These are phyloP conservation scores for Scyliorhinus canicula DNA, from an alignment of 2,797 vertebrate species.

Conservation along the genomic window DNA sequence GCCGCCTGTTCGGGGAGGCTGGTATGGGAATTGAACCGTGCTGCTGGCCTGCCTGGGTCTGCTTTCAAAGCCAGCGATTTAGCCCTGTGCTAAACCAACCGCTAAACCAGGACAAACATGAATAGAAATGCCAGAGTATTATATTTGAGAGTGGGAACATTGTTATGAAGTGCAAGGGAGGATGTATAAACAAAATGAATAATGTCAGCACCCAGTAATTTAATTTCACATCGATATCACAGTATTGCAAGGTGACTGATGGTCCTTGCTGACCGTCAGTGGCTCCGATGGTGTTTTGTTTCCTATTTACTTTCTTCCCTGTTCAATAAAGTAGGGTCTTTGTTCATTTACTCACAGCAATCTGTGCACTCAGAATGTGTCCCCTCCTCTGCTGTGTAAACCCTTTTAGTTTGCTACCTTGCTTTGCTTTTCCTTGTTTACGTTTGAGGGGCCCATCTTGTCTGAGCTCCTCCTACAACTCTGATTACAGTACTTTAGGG, in stretches of 20 bases:
- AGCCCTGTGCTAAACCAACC: too few relatives aligned
- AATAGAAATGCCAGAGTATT: background rate
- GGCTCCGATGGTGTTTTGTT: background rate
- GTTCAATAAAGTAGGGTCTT: background rate
- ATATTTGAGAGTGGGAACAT: background rate
- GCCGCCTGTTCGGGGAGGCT: too few relatives aligned
- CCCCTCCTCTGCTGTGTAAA: background rate
- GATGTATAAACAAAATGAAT: background rate
- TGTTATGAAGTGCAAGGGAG: background rate
- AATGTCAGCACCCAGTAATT: background rate
- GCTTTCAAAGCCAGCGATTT: too few relatives aligned
- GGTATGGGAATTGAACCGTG: too few relatives aligned
- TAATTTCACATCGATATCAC: background rate
- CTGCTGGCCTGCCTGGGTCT: too few relatives aligned
- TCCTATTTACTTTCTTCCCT: background rate
- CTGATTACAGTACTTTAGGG: conserved; percentile 3
- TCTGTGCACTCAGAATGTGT: too few relatives aligned
- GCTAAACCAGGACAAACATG: too few relatives aligned
- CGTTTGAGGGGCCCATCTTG: background rate
- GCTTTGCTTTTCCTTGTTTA: background rate
- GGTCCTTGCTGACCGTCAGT: background rate
- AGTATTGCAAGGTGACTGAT: background rate
- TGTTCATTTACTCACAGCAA: background rate
- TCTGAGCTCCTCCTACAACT: background rate
- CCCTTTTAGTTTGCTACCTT: background rate